phyloP scores from a whole-genome alignment of 2,797 vertebrate genomes.

The Tolypeutes matacus region DNA sequence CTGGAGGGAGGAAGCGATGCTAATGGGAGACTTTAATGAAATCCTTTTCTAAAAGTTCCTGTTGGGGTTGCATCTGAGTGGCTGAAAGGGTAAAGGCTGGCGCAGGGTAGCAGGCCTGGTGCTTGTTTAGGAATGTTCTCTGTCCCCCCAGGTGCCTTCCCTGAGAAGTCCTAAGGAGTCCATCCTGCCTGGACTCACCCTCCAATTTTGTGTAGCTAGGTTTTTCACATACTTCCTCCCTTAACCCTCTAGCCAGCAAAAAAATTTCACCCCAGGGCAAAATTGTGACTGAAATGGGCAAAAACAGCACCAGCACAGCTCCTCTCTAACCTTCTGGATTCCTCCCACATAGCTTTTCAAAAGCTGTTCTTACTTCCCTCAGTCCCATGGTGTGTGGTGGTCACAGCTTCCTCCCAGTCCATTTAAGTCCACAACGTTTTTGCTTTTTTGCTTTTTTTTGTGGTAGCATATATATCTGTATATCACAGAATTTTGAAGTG shows the following conservation, averaged over 20 bases:
- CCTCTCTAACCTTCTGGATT: conserved; percentile 35
- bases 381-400: background rate
- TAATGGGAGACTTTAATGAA: conserved; percentile 34
- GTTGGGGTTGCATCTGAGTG: background rate
- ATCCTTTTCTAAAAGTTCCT: conserved; percentile 31
- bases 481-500: too few species aligned
- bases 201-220: background rate
- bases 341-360: background rate
- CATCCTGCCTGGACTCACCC: background rate
- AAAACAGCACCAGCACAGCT: background rate
- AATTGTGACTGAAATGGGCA: background rate
- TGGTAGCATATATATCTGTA: too few species aligned
- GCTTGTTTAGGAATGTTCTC: background rate
- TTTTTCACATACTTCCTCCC: background rate
- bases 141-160: background rate
- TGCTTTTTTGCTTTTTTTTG: too few species aligned
- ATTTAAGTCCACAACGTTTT: background rate
- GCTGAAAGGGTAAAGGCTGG: background rate
- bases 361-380: background rate
- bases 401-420: background rate
- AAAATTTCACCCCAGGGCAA: conserved; percentile 20
- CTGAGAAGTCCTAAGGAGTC: background rate
- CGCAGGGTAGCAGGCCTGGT: background rate
- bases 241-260: background rate
- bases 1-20: conserved; percentile 69